A percentile compares a stretch with the other conserved stretches of the same genome.
These are phyloP conservation scores for Argyresthia goedartella DNA, from an alignment of 2,888 invertebrate species.

Conservation along the genomic window DNA sequence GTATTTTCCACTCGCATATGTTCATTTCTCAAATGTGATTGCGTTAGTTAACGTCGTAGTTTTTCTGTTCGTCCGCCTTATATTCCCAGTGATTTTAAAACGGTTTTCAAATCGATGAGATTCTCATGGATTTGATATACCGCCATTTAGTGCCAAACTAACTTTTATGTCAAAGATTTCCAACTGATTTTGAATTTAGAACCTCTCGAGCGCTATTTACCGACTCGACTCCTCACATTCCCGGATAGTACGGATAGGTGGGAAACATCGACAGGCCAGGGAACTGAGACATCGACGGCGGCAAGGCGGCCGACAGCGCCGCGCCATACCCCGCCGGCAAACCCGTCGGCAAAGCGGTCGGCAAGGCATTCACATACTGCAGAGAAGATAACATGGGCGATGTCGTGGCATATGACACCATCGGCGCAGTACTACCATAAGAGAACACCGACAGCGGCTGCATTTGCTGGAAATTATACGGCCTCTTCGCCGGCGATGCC, in stretches of 20 bases:
- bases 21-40: too few relatives aligned
- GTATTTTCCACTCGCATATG: too few relatives aligned
- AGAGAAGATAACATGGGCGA: constrained; percentile 34
- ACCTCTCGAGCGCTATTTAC: neutral
- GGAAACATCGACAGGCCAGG: constrained; percentile 41
- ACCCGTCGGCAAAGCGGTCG: constrained; percentile 32
- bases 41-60: too few relatives aligned
- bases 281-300: constrained; percentile 37
- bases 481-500: constrained; percentile 56
- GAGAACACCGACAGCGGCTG: constrained; percentile 61
- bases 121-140: too few relatives aligned
- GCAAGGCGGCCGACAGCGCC: constrained; percentile 37
- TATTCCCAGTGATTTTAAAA: too few relatives aligned
- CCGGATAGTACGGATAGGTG: constrained; percentile 46
- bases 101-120: too few relatives aligned
- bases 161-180: neutral
- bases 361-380: constrained; percentile 33
- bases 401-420: constrained; percentile 56
- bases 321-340: constrained; percentile 47
- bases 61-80: too few relatives aligned
- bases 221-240: constrained; percentile 19
- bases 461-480: constrained; percentile 50
- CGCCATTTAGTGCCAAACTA: neutral
- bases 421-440: constrained; percentile 56
- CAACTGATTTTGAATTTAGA: neutral